Conservation (phyloP, 2,797 vertebrate genomes). For the Bradypus variegatus region DNA sequence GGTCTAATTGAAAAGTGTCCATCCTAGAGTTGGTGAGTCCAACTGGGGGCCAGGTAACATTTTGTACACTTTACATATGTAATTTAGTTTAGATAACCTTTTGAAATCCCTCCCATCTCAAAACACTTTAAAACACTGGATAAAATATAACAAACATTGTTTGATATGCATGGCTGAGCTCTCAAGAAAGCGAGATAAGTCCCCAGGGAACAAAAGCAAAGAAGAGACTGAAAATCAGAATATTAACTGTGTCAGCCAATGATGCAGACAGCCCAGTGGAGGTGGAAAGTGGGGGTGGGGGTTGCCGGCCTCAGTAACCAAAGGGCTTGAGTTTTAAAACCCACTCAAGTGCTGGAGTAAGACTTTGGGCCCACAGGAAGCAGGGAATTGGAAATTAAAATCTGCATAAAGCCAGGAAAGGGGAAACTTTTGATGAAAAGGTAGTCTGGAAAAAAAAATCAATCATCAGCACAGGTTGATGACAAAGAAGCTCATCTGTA, state of each 20-base stretch:
- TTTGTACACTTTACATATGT: not conserved
- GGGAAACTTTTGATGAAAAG: conserved; percentile 35
- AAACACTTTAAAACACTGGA: conserved; percentile 33
- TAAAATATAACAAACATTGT: conserved; percentile 52
- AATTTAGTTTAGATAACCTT: conserved; percentile 55
- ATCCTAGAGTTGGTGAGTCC: not conserved
- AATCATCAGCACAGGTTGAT: not conserved
- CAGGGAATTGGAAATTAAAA: conserved; percentile 30
- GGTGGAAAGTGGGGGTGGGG: not conserved
- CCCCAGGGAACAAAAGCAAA: conserved; percentile 59
- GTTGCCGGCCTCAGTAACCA: conserved; percentile 33
- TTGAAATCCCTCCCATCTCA: conserved; percentile 47
- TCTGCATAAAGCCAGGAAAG: conserved; percentile 11
- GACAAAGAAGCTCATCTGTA: conserved; percentile 6
- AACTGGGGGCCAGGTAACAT: not conserved
- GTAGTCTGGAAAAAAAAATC: not conserved
- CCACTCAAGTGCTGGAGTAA: not conserved
- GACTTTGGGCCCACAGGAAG: not conserved
- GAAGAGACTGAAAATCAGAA: conserved; percentile 61
- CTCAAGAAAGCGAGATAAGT: conserved; percentile 56
- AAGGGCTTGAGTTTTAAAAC: conserved; percentile 31
- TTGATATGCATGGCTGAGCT: conserved; percentile 66
- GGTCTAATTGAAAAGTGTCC: conserved; percentile 12
- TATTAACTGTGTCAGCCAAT: conserved; percentile 51
- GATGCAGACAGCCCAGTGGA: conserved; percentile 39